These are phyloP conservation scores for Auanema freiburgensis DNA, from an alignment of 2,888 invertebrate genomes.

Conservation along the genomic window DNA sequence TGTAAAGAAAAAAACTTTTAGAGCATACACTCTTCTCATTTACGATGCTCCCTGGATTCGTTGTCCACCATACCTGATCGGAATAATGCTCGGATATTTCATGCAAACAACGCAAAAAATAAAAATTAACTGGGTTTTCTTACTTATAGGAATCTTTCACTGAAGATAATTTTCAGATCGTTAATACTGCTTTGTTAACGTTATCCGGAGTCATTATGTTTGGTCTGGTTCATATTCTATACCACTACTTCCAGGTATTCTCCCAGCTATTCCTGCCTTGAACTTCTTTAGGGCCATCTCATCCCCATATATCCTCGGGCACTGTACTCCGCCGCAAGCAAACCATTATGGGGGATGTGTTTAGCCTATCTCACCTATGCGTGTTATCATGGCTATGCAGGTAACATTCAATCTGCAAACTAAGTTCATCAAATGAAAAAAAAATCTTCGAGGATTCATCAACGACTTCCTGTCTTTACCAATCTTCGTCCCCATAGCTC, in stretches of 20 bases:
- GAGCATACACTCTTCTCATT: slow-evolving; percentile 7
- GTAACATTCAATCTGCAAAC: not conserved
- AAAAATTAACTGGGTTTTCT: slow-evolving; percentile 5
- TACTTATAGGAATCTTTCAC: not conserved
- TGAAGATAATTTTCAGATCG: not conserved
- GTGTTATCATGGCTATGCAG: slow-evolving; percentile 9
- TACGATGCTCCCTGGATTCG: slow-evolving; percentile 16
- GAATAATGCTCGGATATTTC: slow-evolving; percentile 9
- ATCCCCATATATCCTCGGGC: slow-evolving; percentile 1
- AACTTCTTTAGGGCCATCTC: slow-evolving; percentile 10
- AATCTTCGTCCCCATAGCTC: slow-evolving; percentile 12
- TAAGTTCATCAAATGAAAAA: not conserved
- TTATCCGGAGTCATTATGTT: slow-evolving; percentile 6
- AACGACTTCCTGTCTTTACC: slow-evolving; percentile 11
- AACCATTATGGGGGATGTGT: slow-evolving; percentile 12
- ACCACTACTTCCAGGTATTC: slow-evolving; percentile 7
- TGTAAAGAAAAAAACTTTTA: not conserved
- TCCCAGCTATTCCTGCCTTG: not conserved
- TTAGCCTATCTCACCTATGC: slow-evolving; percentile 7
- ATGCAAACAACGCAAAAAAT: slow-evolving; percentile 14
- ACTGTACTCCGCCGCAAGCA: slow-evolving; percentile 8
- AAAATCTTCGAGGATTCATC: slow-evolving; percentile 1
- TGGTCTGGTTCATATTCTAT: slow-evolving; percentile 5
- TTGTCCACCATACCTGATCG: slow-evolving; percentile 13
- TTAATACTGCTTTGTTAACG: not conserved